Conservation (phyloP, 2,888 invertebrate genomes). For the Limnephilus marmoratus region DNA sequence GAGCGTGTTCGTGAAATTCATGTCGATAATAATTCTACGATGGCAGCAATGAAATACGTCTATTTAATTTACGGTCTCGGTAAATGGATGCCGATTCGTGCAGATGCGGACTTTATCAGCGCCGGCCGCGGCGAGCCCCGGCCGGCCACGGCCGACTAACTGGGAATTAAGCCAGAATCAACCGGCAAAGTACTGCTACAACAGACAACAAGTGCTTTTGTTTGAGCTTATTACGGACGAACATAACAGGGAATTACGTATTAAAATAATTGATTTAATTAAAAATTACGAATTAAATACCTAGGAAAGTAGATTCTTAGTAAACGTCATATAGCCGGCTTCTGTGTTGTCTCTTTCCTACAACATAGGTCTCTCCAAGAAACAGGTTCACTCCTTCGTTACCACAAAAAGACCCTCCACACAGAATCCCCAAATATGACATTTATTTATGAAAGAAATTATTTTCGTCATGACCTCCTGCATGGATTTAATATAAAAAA, state of each 20-base stretch:
- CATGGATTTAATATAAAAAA: too few species aligned
- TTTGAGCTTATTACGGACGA: not conserved
- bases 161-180: not conserved
- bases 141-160: not conserved
- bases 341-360: too few species aligned
- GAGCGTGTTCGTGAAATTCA: conserved; percentile 61
- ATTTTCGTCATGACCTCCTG: too few species aligned
- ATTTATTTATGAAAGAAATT: too few species aligned
- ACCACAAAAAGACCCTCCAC: too few species aligned
- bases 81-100: conserved; percentile 64
- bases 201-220: conserved; percentile 18
- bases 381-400: too few species aligned
- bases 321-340: too few species aligned
- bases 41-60: conserved; percentile 62
- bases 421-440: too few species aligned
- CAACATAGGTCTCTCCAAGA: too few species aligned
- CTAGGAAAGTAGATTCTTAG: too few species aligned
- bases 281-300: too few species aligned
- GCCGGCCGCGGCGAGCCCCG: not conserved
- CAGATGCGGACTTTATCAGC: conserved; percentile 62
- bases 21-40: conserved; percentile 53
- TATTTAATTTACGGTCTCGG: conserved; percentile 64
- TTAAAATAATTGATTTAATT: not conserved
- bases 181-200: not conserved
- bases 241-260: not conserved